Percentiles rank a stretch among this genome's conserved stretches.
Evolutionary conservation across 2,888 invertebrate species (phyloP).

Genomic region (Anagyrus pseudococci): DNA sequence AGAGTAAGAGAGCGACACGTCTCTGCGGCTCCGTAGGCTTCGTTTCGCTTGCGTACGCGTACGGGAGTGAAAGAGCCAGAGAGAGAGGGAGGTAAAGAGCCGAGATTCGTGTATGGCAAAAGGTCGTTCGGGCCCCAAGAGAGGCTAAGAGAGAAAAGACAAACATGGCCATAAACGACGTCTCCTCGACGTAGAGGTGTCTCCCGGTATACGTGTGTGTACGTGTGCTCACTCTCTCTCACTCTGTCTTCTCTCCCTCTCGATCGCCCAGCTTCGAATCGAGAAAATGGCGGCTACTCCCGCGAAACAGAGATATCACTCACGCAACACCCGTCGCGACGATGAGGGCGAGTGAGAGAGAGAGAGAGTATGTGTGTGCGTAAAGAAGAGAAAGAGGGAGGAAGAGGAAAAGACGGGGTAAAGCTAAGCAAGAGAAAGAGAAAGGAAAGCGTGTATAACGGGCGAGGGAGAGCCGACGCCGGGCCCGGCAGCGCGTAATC

Average conservation of each 20-base stretch:
- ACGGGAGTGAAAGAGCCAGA: too few species aligned
- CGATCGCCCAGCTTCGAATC: conserved; percentile 22
- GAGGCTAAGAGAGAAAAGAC: too few species aligned
- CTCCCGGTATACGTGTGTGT: too few species aligned
- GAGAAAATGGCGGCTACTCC: conserved; percentile 37
- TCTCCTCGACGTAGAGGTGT: too few species aligned
- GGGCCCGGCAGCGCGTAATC: conserved; percentile 25
- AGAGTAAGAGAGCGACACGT: too few species aligned
- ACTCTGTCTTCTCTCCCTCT: background rate
- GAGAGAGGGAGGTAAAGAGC: too few species aligned
- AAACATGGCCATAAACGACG: too few species aligned
- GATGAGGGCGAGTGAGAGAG: conserved; percentile 9
- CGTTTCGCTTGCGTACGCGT: too few species aligned
- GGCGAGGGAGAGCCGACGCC: conserved; percentile 21
- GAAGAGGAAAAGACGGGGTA: background rate
- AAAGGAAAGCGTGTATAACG: conserved; percentile 2
- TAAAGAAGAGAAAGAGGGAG: background rate
- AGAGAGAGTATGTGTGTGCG: background rate
- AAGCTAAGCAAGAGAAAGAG: background rate
- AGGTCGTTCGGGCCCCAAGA: too few species aligned
- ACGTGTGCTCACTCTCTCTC: background rate
- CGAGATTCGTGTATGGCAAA: too few species aligned
- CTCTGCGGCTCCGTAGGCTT: too few species aligned
- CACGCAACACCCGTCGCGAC: background rate
- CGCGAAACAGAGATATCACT: conserved; percentile 18